These are phyloP conservation scores for Drosophila anomelani DNA, from an alignment of 2,888 invertebrate species.

Conservation along the genomic window DNA sequence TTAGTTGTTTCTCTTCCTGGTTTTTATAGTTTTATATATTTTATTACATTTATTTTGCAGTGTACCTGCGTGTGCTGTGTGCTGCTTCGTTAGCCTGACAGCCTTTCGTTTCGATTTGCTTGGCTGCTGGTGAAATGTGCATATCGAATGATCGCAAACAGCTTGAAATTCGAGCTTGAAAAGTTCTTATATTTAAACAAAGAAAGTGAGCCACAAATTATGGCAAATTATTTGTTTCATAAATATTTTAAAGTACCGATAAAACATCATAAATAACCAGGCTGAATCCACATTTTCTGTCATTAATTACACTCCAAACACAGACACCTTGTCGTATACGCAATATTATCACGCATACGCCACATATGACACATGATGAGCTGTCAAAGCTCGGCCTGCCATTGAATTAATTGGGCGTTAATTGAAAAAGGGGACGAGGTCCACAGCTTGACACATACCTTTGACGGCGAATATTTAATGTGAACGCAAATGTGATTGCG, in stretches of 20 bases:
- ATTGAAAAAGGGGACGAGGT: constrained; percentile 16
- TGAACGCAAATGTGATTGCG: constrained; percentile 1
- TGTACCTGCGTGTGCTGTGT: constrained; percentile 30
- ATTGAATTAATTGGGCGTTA: constrained; percentile 45
- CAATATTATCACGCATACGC: constrained; percentile 55
- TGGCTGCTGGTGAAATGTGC: constrained; percentile 18
- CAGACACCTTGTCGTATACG: constrained; percentile 29
- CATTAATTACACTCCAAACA: constrained; percentile 4
- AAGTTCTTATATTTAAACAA: neutral
- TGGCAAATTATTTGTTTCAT: neutral
- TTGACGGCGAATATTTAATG: constrained; percentile 45
- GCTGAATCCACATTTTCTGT: neutral
- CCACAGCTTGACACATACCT: constrained; percentile 15
- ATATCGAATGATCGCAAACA: constrained; percentile 19
- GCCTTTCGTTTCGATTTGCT: constrained; percentile 49
- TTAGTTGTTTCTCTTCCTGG: too few relatives aligned
- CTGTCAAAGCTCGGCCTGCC: constrained; percentile 28
- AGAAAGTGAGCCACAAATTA: neutral
- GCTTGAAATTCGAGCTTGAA: neutral
- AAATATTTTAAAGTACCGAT: neutral
- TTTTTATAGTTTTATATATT: neutral
- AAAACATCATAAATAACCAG: neutral
- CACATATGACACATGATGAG: constrained; percentile 25
- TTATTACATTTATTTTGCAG: neutral
- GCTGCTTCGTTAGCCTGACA: constrained; percentile 71